Evolutionary conservation across 2,113 vertebrate genomes (phyloP), one percentile per base, ranked within the genome.

Genomic region (Illadopsis cleaveri): DNA sequence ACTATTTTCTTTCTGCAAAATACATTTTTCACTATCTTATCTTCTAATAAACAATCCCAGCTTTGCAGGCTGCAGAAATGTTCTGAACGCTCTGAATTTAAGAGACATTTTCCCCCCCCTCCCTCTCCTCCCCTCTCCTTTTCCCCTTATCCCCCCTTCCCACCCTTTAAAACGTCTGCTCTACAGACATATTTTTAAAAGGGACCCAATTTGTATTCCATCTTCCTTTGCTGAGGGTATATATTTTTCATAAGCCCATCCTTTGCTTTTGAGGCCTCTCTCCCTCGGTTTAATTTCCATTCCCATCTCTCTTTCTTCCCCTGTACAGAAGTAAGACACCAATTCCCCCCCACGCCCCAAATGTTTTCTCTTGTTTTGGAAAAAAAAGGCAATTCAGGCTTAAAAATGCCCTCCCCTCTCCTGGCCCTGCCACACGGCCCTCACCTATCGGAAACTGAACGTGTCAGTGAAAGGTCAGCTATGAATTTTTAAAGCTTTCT

Each of bases 1-100:
- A 98, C 97, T 97, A 97, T 98, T 98, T 98, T 98, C 98, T 97
- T 98, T 96, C 98, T 98, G 97, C 97, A 98, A 98, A 98, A 98
- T 98, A 98, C 98, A 98, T 98, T 98, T 98, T 98, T 98, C 98
- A 98, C 98, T 98, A 98, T 98, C 98, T 98, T 98, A 98, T 98
- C 98, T 98, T 97, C 98, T 98, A 98, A 98, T 98, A 98, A 98
- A 98, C 98, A 98, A 98, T 98, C 97, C 97, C 86, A 85, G 98
- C 97, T 98, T 93, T 61, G 97, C 97, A 98, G 98, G 94, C 98
- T 97, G 96, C 95, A 96, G 95, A 58, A 94, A 97, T 96, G 97
- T 80, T 83, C 97, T 93, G 97, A 97, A 98, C 95, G 75, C 96
- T n/a, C n/a, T n/a, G n/a, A n/a, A 98, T 98, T 98, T 98, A 98